A percentile compares a stretch with the other conserved stretches of the same genome.
phyloP scores from a whole-genome alignment of 2,113 vertebrate species.

The Eupsittula cactorum region DNA sequence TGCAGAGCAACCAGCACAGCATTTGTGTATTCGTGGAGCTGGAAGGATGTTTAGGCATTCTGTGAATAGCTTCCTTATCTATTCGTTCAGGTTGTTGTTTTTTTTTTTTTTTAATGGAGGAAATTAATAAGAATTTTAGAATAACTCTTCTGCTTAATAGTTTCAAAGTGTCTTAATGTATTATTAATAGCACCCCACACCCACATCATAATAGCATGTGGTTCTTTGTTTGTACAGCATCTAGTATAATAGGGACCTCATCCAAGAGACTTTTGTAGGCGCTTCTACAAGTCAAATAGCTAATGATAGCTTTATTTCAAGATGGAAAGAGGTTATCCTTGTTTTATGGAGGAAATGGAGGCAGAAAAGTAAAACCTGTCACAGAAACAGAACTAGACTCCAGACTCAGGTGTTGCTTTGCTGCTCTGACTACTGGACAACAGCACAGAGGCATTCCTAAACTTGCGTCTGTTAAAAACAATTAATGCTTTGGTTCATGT shows the following conservation, averaged over 20 bases:
- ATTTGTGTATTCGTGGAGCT: background rate
- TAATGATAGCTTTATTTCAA: constrained; percentile 19
- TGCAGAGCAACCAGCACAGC: background rate
- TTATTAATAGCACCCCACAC: constrained; percentile 20
- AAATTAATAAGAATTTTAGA: constrained; percentile 34
- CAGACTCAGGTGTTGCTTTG: background rate
- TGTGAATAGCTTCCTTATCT: background rate
- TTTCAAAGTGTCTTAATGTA: constrained; percentile 11
- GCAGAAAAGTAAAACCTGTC: background rate
- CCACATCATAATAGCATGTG: background rate
- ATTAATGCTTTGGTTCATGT: background rate
- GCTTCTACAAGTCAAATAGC: constrained; percentile 18
- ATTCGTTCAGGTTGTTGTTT: background rate
- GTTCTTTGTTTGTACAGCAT: constrained; percentile 27
- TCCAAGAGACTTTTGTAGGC: constrained; percentile 9
- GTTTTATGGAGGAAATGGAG: background rate
- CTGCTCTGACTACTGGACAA: background rate
- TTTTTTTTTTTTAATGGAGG: background rate
- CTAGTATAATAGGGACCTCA: constrained; percentile 1
- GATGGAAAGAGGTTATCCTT: background rate
- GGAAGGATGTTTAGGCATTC: background rate
- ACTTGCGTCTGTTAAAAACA: background rate
- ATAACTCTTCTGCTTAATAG: constrained; percentile 3
- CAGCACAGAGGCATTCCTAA: background rate
- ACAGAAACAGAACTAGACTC: background rate